Base-by-base conservation (phyloP, 2,113 vertebrate genomes). In the Ahaetulla prasina region DNA sequence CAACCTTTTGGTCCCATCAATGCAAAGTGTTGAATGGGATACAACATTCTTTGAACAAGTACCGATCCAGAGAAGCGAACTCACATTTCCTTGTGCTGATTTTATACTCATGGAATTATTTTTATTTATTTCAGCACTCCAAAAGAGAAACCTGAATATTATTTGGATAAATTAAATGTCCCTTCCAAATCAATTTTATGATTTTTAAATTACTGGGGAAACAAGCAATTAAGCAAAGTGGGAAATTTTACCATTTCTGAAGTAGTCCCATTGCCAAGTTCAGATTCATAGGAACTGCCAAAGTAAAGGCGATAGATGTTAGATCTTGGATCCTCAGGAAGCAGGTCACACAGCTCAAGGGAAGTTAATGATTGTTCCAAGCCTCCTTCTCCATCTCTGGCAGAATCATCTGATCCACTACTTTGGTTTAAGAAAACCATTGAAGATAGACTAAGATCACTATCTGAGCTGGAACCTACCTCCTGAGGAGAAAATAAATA, bases 291-390 rank as follows among this genome's bases (percentile, higher is more conserved):
- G 8, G 99, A 99, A 93, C 98, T 99, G 95, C 98, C 99, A 54
- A 99, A 99, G 97, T 99, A 99, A 57, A 99, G 97, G 45, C 99
- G 98, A 98, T 99, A 99, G 92, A 99, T 96, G 54, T 99, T 99
- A 85, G 97, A 96, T 8, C 95, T 96, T 52, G 98, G 97, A 87
- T 98, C 97, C 88, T 98, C 98, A 45, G 97, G 96, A 89, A 98
- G 97, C 86, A 98, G 95, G 55, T 98, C 98, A 4, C 96, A 96
- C 92, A 97, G 96, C 89, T 99, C 98, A 80, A 98, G 96, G 74
- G 98, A 98, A 93, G 98, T 92, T 85, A 98, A 96, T 68, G 99
- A 98, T 30, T 98, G 98, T 45, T 99, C 99, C 92, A 98, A 95
- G 6, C 95, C 97, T 47, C 96, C 92, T 52, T 99, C 99, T 74